Evolutionary conservation across 1,140 invertebrate species (phyloP).

Genomic region (Saxidomus purpurata): DNA sequence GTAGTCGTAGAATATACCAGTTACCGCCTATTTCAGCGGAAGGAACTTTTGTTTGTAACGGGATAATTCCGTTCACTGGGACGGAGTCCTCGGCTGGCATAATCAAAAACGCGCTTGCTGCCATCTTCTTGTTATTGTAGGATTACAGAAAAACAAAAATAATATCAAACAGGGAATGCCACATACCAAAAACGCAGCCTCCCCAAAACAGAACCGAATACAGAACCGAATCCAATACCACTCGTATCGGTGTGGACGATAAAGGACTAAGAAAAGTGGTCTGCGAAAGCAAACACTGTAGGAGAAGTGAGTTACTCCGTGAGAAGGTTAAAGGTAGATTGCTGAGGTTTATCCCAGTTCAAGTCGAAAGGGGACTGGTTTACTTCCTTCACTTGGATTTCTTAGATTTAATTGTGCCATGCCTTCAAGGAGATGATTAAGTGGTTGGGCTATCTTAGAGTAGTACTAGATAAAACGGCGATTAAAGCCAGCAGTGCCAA

Average conservation of each 20-base stretch:
- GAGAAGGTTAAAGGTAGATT: slow-evolving; percentile 60
- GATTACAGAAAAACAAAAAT: too few relatives aligned
- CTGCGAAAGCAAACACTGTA: slow-evolving; percentile 79
- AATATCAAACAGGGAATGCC: too few relatives aligned
- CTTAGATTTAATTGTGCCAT: slow-evolving; percentile 31
- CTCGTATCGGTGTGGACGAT: slow-evolving; percentile 86
- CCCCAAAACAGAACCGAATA: too few relatives aligned
- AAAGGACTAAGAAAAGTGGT: slow-evolving; percentile 82
- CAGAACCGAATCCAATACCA: slow-evolving; percentile 83
- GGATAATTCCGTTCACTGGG: slow-evolving; percentile 58
- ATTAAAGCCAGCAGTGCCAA: slow-evolving; percentile 44
- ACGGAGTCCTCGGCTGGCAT: slow-evolving; percentile 57
- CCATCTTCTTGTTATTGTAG: slow-evolving; percentile 82
- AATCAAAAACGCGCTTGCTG: slow-evolving; percentile 72
- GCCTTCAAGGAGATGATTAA: slow-evolving; percentile 66
- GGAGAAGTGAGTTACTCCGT: slow-evolving; percentile 76
- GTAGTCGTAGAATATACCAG: slow-evolving; percentile 59
- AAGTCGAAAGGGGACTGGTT: slow-evolving; percentile 25
- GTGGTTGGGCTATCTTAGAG: slow-evolving; percentile 68
- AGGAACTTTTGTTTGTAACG: slow-evolving; percentile 54
- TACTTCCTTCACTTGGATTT: slow-evolving; percentile 2
- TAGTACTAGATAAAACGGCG: slow-evolving; percentile 68
- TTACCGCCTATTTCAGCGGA: slow-evolving; percentile 56
- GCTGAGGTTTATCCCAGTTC: slow-evolving; percentile 46
- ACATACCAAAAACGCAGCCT: too few relatives aligned